Evolutionary conservation across 2,888 invertebrate genomes (phyloP).

Genomic region (Dioctria linearis): DNA sequence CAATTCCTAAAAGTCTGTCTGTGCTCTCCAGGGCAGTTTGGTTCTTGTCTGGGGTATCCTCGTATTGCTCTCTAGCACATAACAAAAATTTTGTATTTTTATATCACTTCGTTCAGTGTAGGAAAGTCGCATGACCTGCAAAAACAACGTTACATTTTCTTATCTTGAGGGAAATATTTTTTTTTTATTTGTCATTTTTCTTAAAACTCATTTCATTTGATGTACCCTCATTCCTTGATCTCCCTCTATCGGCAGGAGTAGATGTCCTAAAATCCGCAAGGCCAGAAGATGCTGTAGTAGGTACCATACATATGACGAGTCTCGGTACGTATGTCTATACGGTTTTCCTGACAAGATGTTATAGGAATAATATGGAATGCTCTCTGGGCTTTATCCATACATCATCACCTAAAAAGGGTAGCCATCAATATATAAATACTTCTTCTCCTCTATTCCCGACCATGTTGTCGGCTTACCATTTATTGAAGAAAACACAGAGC

Average conservation of each 20-base stretch:
- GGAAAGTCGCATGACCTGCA: not conserved
- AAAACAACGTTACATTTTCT: not conserved
- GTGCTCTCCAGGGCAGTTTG: slow-evolving; percentile 1
- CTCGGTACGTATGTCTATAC: not conserved
- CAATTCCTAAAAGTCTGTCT: slow-evolving; percentile 3
- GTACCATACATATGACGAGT: no score
- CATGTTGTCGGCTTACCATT: no score
- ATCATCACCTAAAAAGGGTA: slow-evolving; percentile 13
- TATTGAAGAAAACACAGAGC: not conserved
- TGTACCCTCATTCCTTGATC: no score
- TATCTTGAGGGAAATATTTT: slow-evolving; percentile 7
- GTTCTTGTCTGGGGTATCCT: not conserved
- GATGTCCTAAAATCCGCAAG: no score
- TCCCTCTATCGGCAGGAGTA: no score
- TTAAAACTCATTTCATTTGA: not conserved
- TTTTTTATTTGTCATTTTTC: not conserved
- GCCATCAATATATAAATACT: slow-evolving; percentile 3
- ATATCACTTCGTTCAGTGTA: not conserved
- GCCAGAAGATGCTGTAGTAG: no score
- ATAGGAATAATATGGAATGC: not conserved
- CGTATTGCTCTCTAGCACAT: not conserved
- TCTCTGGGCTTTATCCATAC: not conserved
- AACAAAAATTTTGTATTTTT: not conserved
- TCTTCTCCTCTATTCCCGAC: not conserved
- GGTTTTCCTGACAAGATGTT: not conserved